Evolutionary conservation across 2,113 vertebrate genomes (phyloP), one percentile per base, ranked within the genome.

Genomic region (Lepisosteus oculatus): DNA sequence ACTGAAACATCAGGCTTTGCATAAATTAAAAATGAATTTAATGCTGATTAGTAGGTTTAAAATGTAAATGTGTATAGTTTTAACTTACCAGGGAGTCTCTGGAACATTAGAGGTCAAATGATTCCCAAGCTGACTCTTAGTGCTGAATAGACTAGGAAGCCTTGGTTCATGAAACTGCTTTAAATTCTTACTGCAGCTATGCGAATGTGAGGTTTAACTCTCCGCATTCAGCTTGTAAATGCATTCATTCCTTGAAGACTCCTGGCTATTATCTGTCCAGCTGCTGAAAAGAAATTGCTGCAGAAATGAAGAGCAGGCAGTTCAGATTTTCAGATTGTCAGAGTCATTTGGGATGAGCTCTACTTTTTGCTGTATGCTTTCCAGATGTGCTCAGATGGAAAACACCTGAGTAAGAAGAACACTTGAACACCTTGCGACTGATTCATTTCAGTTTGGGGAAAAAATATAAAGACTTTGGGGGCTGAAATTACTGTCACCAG

Each of bases 291-390:
- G 47, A 55, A 68, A 68, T 55, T 12, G 56, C 11, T n/a, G 7
- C 56, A 59, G 56, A 41, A 47, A n/a, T 67, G 43, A 67, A 15
- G 45, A 9, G 43, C 15, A n/a, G 47, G 51, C 65, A 17, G 65
- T 47, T 55, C 47, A 55, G 66, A 55, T 68, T 68, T 29, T 61
- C 55, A 47, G 71, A 42, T 7, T 61, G 65, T 51, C 14, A 47
- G 43, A n/a, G 54, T 59, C 72, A 57, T 44, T n/a, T 3, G 72
- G 72, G 67, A 74, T 41, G 61, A 69, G 61, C 55, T 61, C 72
- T 62, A 74, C 59, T 69, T 68, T 61, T 12, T 6, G 6, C 43
- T 47, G 11, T 54, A 12, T 62, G 47, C 51, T 64, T 64, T 66
- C 41, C 43, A 12, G 64, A 44, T 66, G 4, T 8, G n/a, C 43